Evolutionary conservation across 2,113 vertebrate species (phyloP), one percentile per base, ranked within the genome.

Genomic region (Grus americana): DNA sequence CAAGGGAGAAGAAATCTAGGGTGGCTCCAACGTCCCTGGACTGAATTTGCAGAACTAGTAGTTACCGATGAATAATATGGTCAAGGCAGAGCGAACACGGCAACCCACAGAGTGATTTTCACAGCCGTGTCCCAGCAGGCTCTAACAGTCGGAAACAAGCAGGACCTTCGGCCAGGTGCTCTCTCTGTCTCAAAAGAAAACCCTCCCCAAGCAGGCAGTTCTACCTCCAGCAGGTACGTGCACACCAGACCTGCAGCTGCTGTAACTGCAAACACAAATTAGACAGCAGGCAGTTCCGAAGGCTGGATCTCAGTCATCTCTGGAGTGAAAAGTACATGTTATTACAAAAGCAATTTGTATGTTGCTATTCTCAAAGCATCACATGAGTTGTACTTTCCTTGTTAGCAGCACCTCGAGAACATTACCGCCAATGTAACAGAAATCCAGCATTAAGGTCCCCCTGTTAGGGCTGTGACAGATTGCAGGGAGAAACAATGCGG

Each of bases 401-500:
- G 68, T 83, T 63, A 92, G 90, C 79, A 63, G 81, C 89, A 80
- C 66, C 86, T 94, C 47, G 11, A 95, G 79, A 82, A 83, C 74
- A 15, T 50, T 49, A 24, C 61, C 10, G 19, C 85, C 84, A 15
- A 15, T 11, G 71, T 23, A 24, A 92, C 59, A 94, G 86, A 92
- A 83, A 93, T 9, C 42, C 94, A 36, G 94, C 75, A 19, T 59
- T 76, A 95, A 96, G 96, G 95, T 94, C 86, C 79, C 90, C 90
- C 96, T 91, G 94, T 97, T 97, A 96, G 92, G 92, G 97, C 95
- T 80, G 78, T 97, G 98, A 98, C 97, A 98, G 97, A 98, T 93
- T 91, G 97, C 95, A 86, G 58, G 85, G 92, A 92, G 97, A 95
- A 96, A 97, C 97, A 97, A 81, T 83, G 55, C 49, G 34, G 98